Base-by-base conservation (phyloP, 2,797 vertebrate genomes). In the Hybognathus amarus region DNA sequence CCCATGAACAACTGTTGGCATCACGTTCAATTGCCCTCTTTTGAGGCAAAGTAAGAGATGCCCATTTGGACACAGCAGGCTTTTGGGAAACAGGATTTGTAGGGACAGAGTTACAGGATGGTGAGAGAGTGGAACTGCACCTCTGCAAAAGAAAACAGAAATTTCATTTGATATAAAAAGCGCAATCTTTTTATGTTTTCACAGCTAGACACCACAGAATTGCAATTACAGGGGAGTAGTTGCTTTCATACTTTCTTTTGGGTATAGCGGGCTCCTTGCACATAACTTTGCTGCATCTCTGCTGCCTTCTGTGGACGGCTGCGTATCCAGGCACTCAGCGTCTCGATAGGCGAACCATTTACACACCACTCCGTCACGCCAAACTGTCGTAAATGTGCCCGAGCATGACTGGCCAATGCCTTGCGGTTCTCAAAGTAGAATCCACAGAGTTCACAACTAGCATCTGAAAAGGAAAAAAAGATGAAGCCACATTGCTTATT, bases 341-440 rank as follows among this genome's bases (percentile, higher is more conserved):
- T 99, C 95, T 99, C 97, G 2, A 99, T 99, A 24, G 98, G 98
- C 0, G 97, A 98, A 17, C 97, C 98, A 6, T 99, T 99, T 8
- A 99, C 97, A 7, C 97, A 98, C 98, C 97, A 99, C 85, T 99
- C 97, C 0, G 98, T 99, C 92, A 99, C 97, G 0, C 98, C 98
- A 1, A 99, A 99, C 89, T 99, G 98, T 56, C 98, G 92, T 78
- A 99, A 95, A 88, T 99, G 98, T 0, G 98, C 97, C 12, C 97
- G 95, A 0, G 98, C 97, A 1, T 98, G 98, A 93, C 98, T 98
- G 47, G 98, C 98, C 92, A 98, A 89, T 0, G 97, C 98, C 89
- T 98, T 98, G 6, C 97, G 95, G 93, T 98, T 99, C 92, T 99
- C 98, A 61, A 98, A 98, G 94, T 96, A 97, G 86, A 98, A 97